Evolutionary conservation across 2,113 vertebrate genomes (phyloP).

Genomic region (Puffinus mauretanicus): DNA sequence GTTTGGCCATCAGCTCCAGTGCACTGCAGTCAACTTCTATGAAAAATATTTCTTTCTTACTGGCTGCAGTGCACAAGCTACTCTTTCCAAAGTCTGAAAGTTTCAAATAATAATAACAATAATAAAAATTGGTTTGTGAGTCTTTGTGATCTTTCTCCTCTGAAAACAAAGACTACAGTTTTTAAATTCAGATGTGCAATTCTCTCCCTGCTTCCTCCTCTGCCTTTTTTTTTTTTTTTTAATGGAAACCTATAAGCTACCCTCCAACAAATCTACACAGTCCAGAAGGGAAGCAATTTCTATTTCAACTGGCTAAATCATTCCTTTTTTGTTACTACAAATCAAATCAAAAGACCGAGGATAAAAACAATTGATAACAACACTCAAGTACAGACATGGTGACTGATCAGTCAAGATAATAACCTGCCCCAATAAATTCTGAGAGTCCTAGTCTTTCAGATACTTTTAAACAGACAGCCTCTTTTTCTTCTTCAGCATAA

Average conservation of each 20-base stretch:
- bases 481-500: no score
- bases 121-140: neutral
- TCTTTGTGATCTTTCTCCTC: neutral
- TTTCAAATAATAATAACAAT: neutral
- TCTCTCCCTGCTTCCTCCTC: neutral
- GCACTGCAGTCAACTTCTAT: neutral
- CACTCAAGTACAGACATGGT: neutral
- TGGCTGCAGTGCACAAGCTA: neutral
- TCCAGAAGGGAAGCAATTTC: neutral
- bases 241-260: neutral
- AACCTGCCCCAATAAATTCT: neutral
- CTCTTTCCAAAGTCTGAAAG: neutral
- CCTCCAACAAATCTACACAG: neutral
- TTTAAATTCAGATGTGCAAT: neutral
- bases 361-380: neutral
- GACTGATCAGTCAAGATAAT: neutral
- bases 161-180: neutral
- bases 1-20: neutral
- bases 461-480: neutral
- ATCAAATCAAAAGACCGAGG: neutral
- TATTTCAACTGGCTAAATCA: neutral
- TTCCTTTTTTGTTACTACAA: neutral
- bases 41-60: neutral
- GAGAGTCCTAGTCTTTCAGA: neutral
- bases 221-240: neutral